Percentiles rank a stretch among this genome's conserved stretches.
phyloP scores from a whole-genome alignment of 2,113 vertebrate species.

The Lonchura striata region DNA sequence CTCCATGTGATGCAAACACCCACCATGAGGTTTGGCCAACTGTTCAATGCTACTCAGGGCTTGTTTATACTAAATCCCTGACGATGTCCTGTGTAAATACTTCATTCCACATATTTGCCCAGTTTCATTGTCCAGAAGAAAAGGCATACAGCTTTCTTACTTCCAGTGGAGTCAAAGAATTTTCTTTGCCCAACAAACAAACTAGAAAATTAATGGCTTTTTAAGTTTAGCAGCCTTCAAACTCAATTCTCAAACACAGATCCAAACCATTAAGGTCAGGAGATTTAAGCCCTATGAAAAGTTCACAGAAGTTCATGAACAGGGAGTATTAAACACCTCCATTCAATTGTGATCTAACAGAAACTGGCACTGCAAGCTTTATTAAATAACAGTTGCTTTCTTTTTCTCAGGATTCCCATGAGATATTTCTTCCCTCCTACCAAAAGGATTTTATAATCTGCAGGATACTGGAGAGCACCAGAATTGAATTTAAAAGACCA shows the following conservation, averaged over 20 bases:
- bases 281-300: conserved; percentile 25
- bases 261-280: conserved; percentile 23
- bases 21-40: conserved; percentile 37
- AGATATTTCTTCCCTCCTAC: background rate
- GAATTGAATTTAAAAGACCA: background rate
- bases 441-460: conserved; percentile 25
- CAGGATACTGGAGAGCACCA: background rate
- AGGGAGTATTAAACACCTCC: conserved; percentile 36
- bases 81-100: background rate
- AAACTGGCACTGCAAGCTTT: conserved; percentile 37
- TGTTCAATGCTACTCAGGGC: background rate
- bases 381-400: conserved; percentile 32
- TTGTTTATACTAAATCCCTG: conserved; percentile 20
- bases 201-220: conserved; percentile 5
- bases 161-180: background rate
- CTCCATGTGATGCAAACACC: conserved; percentile 55
- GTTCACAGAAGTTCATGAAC: conserved; percentile 51
- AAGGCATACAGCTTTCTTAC: background rate
- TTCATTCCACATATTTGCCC: background rate
- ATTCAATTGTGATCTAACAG: conserved; percentile 48
- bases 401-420: conserved; percentile 33
- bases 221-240: conserved; percentile 13
- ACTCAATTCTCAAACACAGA: background rate
- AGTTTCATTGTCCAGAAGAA: conserved; percentile 20
- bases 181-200: background rate